A percentile compares a stretch with the other conserved stretches of the same genome.
These are phyloP conservation scores for Drosophila merina DNA, from an alignment of 2,888 invertebrate species.

Conservation along the genomic window DNA sequence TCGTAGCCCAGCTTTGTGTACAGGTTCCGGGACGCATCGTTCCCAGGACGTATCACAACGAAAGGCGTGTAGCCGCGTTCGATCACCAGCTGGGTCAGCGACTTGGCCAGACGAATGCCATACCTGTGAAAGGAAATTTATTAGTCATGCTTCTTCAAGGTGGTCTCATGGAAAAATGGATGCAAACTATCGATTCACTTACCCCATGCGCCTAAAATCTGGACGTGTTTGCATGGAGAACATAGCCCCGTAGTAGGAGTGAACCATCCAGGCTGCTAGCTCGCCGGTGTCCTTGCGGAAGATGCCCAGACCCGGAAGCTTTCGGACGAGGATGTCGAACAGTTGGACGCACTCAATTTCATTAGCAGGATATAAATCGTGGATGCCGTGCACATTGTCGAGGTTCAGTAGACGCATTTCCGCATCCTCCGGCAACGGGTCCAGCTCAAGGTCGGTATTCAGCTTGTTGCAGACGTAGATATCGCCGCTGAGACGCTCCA, in stretches of 20 bases:
- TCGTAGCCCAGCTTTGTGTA: slow-evolving; percentile 93
- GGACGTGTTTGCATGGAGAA: slow-evolving; percentile 95
- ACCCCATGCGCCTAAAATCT: slow-evolving; percentile 89
- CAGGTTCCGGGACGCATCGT: slow-evolving; percentile 92
- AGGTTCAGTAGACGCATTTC: slow-evolving; percentile 90
- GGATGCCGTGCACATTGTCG: slow-evolving; percentile 92
- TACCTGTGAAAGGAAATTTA: slow-evolving; percentile 82
- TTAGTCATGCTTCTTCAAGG: background rate
- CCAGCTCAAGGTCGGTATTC: slow-evolving; percentile 86
- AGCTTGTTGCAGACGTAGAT: slow-evolving; percentile 90
- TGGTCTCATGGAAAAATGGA: background rate
- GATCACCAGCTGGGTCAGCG: slow-evolving; percentile 87
- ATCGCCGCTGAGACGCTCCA: slow-evolving; percentile 92
- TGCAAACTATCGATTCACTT: slow-evolving; percentile 21
- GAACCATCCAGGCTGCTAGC: slow-evolving; percentile 95
- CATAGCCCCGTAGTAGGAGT: slow-evolving; percentile 96
- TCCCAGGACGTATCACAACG: slow-evolving; percentile 94
- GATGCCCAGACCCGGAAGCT: slow-evolving; percentile 92
- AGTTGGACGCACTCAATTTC: slow-evolving; percentile 94
- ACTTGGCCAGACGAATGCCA: slow-evolving; percentile 90
- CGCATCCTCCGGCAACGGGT: slow-evolving; percentile 88
- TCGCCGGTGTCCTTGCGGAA: slow-evolving; percentile 88
- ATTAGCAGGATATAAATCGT: slow-evolving; percentile 94
- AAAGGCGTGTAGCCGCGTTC: slow-evolving; percentile 92
- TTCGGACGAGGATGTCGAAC: slow-evolving; percentile 91